These are phyloP conservation scores for Decapterus maruadsi DNA, from an alignment of 2,797 vertebrate species.

Conservation along the genomic window DNA sequence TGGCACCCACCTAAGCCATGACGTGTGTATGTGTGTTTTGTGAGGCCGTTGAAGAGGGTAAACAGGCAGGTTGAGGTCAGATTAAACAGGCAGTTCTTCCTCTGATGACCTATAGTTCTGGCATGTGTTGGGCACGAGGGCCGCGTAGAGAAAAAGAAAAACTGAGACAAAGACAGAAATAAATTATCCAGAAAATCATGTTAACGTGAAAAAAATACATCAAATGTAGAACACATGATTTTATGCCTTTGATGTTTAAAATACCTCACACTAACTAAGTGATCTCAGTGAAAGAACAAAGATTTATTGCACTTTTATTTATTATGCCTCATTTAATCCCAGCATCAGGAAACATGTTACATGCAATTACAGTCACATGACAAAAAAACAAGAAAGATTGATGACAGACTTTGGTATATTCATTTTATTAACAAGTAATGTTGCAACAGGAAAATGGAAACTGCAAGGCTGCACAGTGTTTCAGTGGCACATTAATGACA, in stretches of 20 bases:
- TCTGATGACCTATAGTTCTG: background rate
- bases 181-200: constrained; percentile 25
- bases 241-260: constrained; percentile 37
- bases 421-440: constrained; percentile 4
- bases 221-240: constrained; percentile 30
- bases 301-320: constrained; percentile 24
- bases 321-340: constrained; percentile 45
- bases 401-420: constrained; percentile 37
- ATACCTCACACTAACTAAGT: background rate
- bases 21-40: background rate
- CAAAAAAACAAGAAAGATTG: constrained; percentile 15
- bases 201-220: constrained; percentile 28
- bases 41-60: constrained; percentile 7
- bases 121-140: background rate
- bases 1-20: background rate
- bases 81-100: constrained; percentile 1
- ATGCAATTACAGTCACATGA: background rate
- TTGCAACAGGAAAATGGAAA: constrained; percentile 26
- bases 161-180: constrained; percentile 2
- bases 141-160: background rate
- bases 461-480: background rate
- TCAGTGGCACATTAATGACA: constrained; percentile 3
- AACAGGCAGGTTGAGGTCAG: constrained; percentile 2
- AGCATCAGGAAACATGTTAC: constrained; percentile 33
- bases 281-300: constrained; percentile 10